A percentile compares a stretch with the other conserved stretches of the same genome.
These are phyloP conservation scores for Caenorhabditis becei DNA, from an alignment of 2,888 invertebrate species.

Conservation along the genomic window DNA sequence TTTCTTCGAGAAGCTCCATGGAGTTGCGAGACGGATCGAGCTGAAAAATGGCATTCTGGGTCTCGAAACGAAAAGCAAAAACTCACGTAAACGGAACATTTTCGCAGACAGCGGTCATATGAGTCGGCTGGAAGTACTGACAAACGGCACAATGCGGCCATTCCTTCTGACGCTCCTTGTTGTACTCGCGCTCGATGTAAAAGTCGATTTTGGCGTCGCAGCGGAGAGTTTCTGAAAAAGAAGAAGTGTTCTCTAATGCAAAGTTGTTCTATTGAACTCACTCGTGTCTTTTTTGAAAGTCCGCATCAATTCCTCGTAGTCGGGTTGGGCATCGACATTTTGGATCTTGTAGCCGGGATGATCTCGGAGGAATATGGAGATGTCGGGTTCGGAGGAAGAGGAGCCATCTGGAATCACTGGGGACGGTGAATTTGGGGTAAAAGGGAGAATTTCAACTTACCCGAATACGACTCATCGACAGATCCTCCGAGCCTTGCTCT, in stretches of 20 bases:
- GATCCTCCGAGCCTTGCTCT: constrained; percentile 15
- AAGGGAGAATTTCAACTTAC: background rate
- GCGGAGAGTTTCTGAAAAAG: constrained; percentile 72
- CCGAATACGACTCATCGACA: background rate
- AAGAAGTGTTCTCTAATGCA: background rate
- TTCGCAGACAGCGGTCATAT: constrained; percentile 17
- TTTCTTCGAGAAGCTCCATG: constrained; percentile 82
- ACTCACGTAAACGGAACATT: constrained; percentile 36
- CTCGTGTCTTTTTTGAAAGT: constrained; percentile 28
- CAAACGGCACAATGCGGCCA: constrained; percentile 85
- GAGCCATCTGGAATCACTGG: constrained; percentile 13
- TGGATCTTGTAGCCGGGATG: constrained; percentile 16
- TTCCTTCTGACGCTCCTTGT: constrained; percentile 50
- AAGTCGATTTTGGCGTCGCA: constrained; percentile 82
- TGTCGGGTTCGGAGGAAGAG: constrained; percentile 13
- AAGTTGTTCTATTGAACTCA: constrained; percentile 8
- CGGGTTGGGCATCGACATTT: constrained; percentile 1
- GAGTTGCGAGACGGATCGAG: constrained; percentile 79
- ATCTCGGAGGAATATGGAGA: constrained; percentile 15
- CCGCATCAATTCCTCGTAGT: constrained; percentile 34
- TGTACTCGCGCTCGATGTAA: constrained; percentile 62
- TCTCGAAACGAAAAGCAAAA: background rate
- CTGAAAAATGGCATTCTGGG: constrained; percentile 27
- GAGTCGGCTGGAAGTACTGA: constrained; percentile 83
- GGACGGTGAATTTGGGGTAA: no score